A percentile compares a stretch with the other conserved stretches of the same genome.
These are phyloP conservation scores for Dipus sagitta DNA, from an alignment of 2,797 vertebrate species.

Conservation along the genomic window DNA sequence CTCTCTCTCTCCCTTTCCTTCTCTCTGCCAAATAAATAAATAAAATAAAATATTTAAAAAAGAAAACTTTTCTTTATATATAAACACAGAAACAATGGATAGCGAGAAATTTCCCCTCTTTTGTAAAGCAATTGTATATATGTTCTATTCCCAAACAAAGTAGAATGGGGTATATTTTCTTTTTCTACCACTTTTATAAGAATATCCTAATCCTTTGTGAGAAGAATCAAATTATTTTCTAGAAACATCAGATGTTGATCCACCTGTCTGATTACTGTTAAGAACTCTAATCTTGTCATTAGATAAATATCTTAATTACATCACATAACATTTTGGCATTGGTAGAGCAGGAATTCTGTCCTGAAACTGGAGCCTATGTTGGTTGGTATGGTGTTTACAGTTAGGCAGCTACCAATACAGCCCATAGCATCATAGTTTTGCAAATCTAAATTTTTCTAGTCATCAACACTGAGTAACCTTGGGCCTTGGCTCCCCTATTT, in stretches of 20 bases:
- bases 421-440: not conserved
- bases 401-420: not conserved
- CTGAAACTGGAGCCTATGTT: constrained; percentile 46
- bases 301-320: constrained; percentile 73
- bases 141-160: constrained; percentile 44
- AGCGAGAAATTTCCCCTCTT: constrained; percentile 30
- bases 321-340: constrained; percentile 51
- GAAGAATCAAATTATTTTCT: constrained; percentile 67
- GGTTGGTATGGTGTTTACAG: not conserved
- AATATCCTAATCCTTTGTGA: constrained; percentile 30
- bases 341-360: constrained; percentile 8
- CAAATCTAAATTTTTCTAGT: constrained; percentile 18
- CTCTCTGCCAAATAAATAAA: too few species aligned
- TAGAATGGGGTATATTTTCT: not conserved
- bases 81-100: not conserved
- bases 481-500: not conserved
- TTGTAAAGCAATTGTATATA: constrained; percentile 14
- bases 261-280: constrained; percentile 73
- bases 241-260: constrained; percentile 70
- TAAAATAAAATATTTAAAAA: too few species aligned
- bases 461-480: not conserved
- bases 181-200: constrained; percentile 39
- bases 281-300: constrained; percentile 69
- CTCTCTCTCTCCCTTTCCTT: too few species aligned
- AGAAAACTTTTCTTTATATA: not conserved